Evolutionary conservation across 92 coral and sea anemone genomes (phyloP).

Genomic region (Epizoanthus illoricatus): DNA sequence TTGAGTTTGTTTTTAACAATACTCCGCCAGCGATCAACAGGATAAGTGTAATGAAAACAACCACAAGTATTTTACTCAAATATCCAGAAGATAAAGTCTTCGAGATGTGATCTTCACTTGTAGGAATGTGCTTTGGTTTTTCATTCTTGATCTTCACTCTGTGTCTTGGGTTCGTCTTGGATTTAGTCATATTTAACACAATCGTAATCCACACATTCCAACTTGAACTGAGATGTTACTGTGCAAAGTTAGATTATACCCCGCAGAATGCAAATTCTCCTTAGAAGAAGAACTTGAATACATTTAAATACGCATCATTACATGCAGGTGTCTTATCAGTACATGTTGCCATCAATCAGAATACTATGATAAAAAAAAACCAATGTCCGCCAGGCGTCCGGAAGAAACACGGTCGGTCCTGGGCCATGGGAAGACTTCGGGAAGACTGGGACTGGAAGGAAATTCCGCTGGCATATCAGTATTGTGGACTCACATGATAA

Average conservation of each 20-base stretch:
- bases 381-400: conserved; percentile 10
- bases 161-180: conserved; percentile 12
- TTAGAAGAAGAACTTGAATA: not conserved
- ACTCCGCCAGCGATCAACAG: conserved; percentile 1
- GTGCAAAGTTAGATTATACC: not conserved
- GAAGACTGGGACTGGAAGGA: not conserved
- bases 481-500: not conserved
- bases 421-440: too few species aligned
- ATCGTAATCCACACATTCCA: not conserved
- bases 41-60: not conserved
- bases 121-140: not conserved
- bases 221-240: not conserved
- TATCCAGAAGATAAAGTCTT: not conserved
- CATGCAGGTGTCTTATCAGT: not conserved
- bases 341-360: not conserved
- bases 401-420: too few species aligned
- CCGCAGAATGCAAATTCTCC: not conserved
- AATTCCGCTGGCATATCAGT: not conserved
- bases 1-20: not conserved
- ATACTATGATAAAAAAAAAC: not conserved
- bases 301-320: not conserved
- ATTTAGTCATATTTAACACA: conserved; percentile 1
- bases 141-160: not conserved
- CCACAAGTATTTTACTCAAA: conserved; percentile 5
- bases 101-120: not conserved